These are phyloP conservation scores for Vollenhovia emeryi DNA, from an alignment of 1,140 invertebrate genomes.

Conservation along the genomic window DNA sequence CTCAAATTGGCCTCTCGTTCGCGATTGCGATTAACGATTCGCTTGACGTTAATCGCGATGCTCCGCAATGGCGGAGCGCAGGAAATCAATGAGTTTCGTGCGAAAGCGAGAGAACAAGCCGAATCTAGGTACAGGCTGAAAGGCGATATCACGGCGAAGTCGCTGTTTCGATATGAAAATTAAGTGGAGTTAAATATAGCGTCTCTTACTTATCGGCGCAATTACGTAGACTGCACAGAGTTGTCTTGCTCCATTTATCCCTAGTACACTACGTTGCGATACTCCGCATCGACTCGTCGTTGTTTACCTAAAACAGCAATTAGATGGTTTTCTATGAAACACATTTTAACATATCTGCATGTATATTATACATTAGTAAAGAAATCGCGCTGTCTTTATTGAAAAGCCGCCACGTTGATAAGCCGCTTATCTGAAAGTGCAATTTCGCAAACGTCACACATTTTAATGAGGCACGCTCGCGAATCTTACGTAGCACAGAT, in stretches of 20 bases:
- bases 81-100: conserved; percentile 14
- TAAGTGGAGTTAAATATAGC: neutral
- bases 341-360: too few species aligned
- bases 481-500: neutral
- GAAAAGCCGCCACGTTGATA: neutral
- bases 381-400: neutral
- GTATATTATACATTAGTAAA: neutral
- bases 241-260: conserved; percentile 24
- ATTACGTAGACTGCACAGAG: neutral
- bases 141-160: neutral
- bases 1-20: conserved; percentile 30
- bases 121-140: neutral
- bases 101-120: neutral
- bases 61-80: neutral
- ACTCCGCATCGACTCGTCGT: neutral
- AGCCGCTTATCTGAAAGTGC: neutral
- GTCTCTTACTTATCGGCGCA: conserved; percentile 1
- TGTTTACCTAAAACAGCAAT: neutral
- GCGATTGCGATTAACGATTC: conserved; percentile 48
- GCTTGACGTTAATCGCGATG: conserved; percentile 12
- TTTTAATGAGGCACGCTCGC: neutral
- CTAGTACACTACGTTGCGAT: neutral
- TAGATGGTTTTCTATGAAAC: conserved; percentile 1
- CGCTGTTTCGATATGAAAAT: conserved; percentile 1
- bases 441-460: neutral